These are phyloP conservation scores for Coregonus ussuriensis DNA, from an alignment of 2,797 vertebrate genomes.

Conservation along the genomic window DNA sequence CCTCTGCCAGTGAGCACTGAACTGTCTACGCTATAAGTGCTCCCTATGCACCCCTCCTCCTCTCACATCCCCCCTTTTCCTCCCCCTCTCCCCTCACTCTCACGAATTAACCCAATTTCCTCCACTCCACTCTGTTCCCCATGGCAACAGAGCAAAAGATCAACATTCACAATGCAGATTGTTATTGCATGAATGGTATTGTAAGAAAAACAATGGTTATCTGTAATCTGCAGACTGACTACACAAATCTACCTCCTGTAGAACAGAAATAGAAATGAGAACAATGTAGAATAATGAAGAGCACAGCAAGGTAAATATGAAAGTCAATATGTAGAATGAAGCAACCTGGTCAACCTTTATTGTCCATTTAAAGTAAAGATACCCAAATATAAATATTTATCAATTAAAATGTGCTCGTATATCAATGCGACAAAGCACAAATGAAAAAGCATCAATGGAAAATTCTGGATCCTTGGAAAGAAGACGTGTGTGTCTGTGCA, in stretches of 20 bases:
- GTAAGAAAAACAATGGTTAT: neutral
- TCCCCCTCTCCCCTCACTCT: slow-evolving; percentile 32
- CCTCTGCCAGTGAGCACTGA: slow-evolving; percentile 60
- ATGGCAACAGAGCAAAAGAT: slow-evolving; percentile 57
- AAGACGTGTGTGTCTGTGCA: neutral
- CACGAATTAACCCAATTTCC: slow-evolving; percentile 68
- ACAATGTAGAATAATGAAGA: neutral
- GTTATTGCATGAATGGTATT: neutral
- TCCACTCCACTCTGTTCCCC: slow-evolving; percentile 33
- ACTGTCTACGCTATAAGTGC: slow-evolving; percentile 46
- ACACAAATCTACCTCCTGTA: neutral
- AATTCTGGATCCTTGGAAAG: neutral
- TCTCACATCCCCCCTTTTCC: slow-evolving; percentile 54
- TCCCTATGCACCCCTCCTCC: slow-evolving; percentile 12
- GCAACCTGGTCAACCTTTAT: neutral
- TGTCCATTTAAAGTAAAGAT: neutral
- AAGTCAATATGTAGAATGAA: neutral
- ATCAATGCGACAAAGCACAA: neutral
- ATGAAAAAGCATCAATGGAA: neutral
- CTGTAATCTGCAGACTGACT: neutral
- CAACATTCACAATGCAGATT: neutral
- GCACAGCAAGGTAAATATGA: neutral
- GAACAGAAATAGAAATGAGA: neutral
- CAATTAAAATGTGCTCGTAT: neutral
- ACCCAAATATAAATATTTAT: neutral